phyloP scores from a whole-genome alignment of 2,888 invertebrate genomes.

The Tridacna crocea region DNA sequence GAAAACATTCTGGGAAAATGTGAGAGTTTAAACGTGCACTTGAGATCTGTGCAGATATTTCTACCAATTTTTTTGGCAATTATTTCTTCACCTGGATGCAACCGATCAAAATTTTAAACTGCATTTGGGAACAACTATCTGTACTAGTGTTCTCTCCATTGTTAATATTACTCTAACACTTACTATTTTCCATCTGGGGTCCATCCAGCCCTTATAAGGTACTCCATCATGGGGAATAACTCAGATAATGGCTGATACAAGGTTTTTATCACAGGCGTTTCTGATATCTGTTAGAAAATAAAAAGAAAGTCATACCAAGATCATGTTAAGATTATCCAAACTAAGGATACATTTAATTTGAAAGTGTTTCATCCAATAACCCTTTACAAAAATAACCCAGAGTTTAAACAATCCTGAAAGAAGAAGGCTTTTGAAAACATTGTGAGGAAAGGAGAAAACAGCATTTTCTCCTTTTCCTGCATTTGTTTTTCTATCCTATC shows the following conservation, averaged over 20 bases:
- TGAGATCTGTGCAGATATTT: no score
- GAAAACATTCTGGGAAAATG: no score
- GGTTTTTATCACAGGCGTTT: constrained; percentile 84
- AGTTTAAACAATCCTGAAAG: no score
- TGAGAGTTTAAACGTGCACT: no score
- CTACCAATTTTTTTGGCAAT: not conserved
- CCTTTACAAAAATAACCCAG: not conserved
- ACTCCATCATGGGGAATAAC: constrained; percentile 97
- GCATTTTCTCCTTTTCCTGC: no score
- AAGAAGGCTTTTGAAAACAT: not conserved
- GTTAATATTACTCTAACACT: constrained; percentile 83
- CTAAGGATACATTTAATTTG: no score
- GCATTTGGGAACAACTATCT: no score
- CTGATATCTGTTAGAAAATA: constrained; percentile 84
- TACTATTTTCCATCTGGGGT: constrained; percentile 95
- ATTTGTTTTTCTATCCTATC: no score
- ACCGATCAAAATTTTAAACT: no score
- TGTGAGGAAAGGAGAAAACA: not conserved
- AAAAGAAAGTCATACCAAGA: not conserved
- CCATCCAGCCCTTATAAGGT: constrained; percentile 97
- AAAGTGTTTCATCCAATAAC: not conserved
- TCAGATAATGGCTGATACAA: constrained; percentile 83
- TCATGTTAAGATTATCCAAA: no score
- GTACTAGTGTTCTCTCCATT: no score
- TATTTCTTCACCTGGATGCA: not conserved